A percentile compares a stretch with the other conserved stretches of the same genome.
Conservation (phyloP, 2,888 invertebrate genomes). For the Heliconius ismenius region DNA sequence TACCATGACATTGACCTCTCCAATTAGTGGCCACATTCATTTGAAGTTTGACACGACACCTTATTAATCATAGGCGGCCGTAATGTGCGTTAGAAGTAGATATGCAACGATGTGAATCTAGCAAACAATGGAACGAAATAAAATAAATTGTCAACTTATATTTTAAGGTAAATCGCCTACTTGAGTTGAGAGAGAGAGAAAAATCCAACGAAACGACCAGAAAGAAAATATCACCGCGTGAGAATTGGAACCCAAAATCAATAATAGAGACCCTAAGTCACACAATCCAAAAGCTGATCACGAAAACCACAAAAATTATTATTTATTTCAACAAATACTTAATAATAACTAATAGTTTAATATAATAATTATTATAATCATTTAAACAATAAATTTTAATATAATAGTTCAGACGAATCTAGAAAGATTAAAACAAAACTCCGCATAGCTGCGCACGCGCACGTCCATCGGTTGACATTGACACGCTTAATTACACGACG, state of each 20-base stretch:
- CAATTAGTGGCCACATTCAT: slow-evolving; percentile 41
- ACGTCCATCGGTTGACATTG: slow-evolving; percentile 57
- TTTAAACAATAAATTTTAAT: neutral
- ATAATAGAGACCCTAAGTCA: neutral
- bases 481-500: slow-evolving; percentile 65
- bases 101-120: neutral
- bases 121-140: neutral
- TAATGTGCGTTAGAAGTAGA: neutral
- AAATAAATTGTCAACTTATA: neutral
- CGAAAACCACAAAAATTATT: neutral
- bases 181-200: too few relatives aligned
- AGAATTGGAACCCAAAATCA: too few relatives aligned
- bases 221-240: neutral
- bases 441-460: slow-evolving; percentile 27
- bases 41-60: slow-evolving; percentile 30
- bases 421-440: slow-evolving; percentile 28
- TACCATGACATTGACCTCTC: slow-evolving; percentile 44
- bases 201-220: neutral
- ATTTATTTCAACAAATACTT: too few relatives aligned
- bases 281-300: neutral
- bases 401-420: neutral
- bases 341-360: neutral
- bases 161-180: too few relatives aligned
- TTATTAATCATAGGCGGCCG: slow-evolving; percentile 3
- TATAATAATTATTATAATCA: neutral